Evolutionary conservation across 2,888 invertebrate species (phyloP).

Genomic region (Lysandra bellargus): DNA sequence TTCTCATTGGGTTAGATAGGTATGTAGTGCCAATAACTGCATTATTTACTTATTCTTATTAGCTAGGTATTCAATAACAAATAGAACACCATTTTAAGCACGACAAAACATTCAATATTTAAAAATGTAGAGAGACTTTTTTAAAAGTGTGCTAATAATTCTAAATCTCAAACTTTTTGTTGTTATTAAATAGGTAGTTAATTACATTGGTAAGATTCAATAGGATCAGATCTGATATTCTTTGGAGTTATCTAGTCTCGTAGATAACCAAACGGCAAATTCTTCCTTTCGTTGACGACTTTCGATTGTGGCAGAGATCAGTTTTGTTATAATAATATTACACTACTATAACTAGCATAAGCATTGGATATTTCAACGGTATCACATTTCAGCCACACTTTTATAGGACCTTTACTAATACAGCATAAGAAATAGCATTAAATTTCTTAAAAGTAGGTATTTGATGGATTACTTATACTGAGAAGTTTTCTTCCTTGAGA

Average conservation of each 20-base stretch:
- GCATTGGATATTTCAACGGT: conserved; percentile 68
- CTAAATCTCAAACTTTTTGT: conserved; percentile 71
- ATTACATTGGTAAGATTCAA: conserved; percentile 54
- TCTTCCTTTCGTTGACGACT: conserved; percentile 68
- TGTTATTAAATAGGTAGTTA: conserved; percentile 52
- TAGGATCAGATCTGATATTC: conserved; percentile 70
- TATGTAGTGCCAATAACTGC: conserved; percentile 81
- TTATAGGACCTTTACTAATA: conserved; percentile 52
- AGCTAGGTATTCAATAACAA: conserved; percentile 81
- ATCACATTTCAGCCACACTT: conserved; percentile 73
- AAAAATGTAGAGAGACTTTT: conserved; percentile 81
- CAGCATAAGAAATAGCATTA: conserved; percentile 57
- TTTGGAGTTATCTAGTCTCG: conserved; percentile 57
- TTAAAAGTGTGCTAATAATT: conserved; percentile 82
- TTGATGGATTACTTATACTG: conserved; percentile 61
- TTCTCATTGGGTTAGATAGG: conserved; percentile 48
- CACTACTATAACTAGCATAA: conserved; percentile 69
- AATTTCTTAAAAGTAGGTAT: conserved; percentile 56
- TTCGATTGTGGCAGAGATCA: conserved; percentile 75
- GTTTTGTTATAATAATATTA: conserved; percentile 50
- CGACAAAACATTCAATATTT: conserved; percentile 82
- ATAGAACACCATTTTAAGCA: conserved; percentile 82
- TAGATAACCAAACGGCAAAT: conserved; percentile 51
- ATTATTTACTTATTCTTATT: conserved; percentile 77
- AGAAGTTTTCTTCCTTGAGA: conserved; percentile 67